Conservation (phyloP, 2,113 vertebrate genomes). For the Muscicapa adusta region DNA sequence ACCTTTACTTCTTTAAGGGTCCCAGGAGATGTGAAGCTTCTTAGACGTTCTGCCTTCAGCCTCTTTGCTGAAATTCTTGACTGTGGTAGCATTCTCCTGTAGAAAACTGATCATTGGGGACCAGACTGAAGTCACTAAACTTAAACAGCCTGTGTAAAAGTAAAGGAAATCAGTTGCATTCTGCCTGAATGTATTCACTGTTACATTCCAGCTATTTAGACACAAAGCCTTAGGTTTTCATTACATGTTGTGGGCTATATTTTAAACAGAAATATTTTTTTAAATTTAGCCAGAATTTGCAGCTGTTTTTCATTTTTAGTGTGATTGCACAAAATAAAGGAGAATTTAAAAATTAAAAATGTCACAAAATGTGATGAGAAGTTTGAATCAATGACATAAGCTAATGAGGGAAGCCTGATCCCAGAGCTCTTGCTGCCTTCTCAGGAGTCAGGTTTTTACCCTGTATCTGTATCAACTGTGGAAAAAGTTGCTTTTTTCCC, state of each 20-base stretch:
- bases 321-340: neutral
- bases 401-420: neutral
- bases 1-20: neutral
- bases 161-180: neutral
- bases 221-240: neutral
- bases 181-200: neutral
- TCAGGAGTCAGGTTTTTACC: neutral
- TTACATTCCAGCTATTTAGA: neutral
- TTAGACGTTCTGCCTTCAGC: neutral
- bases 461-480: neutral
- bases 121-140: neutral
- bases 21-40: neutral
- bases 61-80: conserved; percentile 6
- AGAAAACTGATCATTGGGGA: neutral
- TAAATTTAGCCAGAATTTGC: conserved; percentile 7
- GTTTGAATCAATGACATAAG: neutral
- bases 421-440: neutral
- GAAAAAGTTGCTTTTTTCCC: neutral
- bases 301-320: conserved; percentile 1
- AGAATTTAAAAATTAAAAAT: conserved; percentile 25
- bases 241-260: neutral
- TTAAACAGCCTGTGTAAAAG: neutral
- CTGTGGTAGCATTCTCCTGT: neutral
- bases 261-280: neutral
- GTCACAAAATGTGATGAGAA: neutral